phyloP scores from a whole-genome alignment of 2,888 invertebrate species.

The Lottia gigantea region DNA sequence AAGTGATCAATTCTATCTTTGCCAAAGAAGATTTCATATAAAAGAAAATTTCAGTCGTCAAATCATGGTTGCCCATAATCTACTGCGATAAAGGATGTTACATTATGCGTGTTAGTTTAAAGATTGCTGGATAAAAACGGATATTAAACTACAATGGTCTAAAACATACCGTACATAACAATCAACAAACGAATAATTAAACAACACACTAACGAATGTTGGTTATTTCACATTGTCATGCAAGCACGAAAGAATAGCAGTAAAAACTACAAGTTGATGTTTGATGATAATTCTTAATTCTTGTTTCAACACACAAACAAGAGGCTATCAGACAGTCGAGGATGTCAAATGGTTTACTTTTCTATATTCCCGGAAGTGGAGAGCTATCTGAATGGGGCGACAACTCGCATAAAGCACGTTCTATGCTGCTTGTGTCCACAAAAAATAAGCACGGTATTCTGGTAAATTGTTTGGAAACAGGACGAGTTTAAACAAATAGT shows the following conservation, averaged over 20 bases:
- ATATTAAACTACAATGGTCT: no score
- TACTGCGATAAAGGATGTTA: no score
- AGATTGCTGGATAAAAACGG: no score
- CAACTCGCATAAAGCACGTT: slow-evolving; percentile 10
- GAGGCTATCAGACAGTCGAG: slow-evolving; percentile 5
- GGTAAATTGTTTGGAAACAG: slow-evolving; percentile 6
- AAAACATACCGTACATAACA: neutral
- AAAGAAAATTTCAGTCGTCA: no score
- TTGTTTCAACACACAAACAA: slow-evolving; percentile 10
- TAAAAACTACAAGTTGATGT: slow-evolving; percentile 1
- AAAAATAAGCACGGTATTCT: slow-evolving; percentile 4
- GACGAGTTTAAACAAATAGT: slow-evolving; percentile 9
- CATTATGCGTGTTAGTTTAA: no score
- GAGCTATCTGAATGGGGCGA: slow-evolving; percentile 5
- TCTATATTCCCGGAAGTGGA: neutral
- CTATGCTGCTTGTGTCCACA: neutral
- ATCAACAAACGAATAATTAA: neutral
- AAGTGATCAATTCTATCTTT: no score
- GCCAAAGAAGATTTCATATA: no score
- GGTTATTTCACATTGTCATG: slow-evolving; percentile 3
- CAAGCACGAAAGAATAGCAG: slow-evolving; percentile 2
- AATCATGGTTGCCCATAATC: no score
- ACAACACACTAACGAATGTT: neutral
- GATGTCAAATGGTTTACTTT: slow-evolving; percentile 11
- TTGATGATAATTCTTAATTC: slow-evolving; percentile 9